Evolutionary conservation across 2,797 vertebrate species (phyloP).

Genomic region (Knipowitschia caucasica): DNA sequence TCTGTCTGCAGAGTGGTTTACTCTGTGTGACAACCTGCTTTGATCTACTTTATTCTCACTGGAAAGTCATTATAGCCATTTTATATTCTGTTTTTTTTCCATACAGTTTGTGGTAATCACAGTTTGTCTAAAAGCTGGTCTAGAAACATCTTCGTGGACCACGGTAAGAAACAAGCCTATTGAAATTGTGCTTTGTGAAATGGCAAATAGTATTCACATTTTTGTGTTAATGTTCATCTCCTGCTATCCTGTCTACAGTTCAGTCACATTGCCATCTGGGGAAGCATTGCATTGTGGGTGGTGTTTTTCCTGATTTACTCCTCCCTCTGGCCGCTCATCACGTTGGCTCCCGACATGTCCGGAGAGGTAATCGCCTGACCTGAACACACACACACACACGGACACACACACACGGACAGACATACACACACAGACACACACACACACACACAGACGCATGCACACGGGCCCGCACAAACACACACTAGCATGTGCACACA

Average conservation of each 20-base stretch:
- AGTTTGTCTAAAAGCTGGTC: conserved; percentile 96
- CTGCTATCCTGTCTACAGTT: conserved; percentile 75
- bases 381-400: conserved; percentile 14
- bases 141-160: conserved; percentile 97
- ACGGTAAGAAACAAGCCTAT: conserved; percentile 81
- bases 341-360: conserved; percentile 97
- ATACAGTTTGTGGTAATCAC: conserved; percentile 98
- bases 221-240: conserved; percentile 16
- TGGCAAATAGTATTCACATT: neutral
- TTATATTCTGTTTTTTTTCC: conserved; percentile 49
- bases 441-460: conserved; percentile 23
- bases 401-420: neutral
- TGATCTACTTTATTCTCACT: conserved; percentile 1
- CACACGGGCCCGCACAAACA: neutral
- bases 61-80: neutral
- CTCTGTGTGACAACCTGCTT: conserved; percentile 21
- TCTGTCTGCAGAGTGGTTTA: conserved; percentile 20
- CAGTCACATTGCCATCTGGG: conserved; percentile 98
- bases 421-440: too few species aligned
- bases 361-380: conserved; percentile 89
- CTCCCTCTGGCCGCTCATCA: conserved; percentile 91
- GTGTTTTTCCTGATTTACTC: conserved; percentile 97
- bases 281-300: conserved; percentile 95
- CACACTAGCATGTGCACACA: neutral
- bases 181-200: neutral